Percentiles rank a stretch among this genome's conserved stretches.
phyloP scores from a whole-genome alignment of 2,888 invertebrate species.

The Tetranychus piercei region DNA sequence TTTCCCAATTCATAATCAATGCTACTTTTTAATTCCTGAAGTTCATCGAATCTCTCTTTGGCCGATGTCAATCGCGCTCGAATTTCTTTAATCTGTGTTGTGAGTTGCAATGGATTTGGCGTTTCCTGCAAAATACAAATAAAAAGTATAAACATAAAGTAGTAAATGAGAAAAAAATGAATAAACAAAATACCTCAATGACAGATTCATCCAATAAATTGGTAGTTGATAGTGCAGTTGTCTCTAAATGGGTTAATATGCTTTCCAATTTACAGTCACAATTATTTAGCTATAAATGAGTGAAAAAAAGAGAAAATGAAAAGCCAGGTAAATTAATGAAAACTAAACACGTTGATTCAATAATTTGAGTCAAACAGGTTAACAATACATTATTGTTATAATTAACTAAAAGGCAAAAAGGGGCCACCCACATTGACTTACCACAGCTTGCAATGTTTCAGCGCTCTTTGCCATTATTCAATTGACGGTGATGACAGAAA shows the following conservation, averaged over 20 bases:
- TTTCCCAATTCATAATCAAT: too few relatives aligned
- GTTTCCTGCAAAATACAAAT: too few relatives aligned
- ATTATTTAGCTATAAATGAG: background rate
- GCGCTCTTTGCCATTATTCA: background rate
- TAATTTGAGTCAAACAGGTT: too few relatives aligned
- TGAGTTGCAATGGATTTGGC: too few relatives aligned
- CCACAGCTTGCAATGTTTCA: background rate
- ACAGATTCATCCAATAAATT: background rate
- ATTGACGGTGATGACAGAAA: constrained; percentile 1
- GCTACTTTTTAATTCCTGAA: too few relatives aligned
- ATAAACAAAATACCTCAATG: background rate
- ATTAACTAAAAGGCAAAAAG: background rate
- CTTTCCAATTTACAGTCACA: background rate
- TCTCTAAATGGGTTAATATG: background rate
- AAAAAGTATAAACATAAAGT: background rate
- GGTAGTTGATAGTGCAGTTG: background rate
- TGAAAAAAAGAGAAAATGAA: background rate
- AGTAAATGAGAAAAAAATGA: background rate
- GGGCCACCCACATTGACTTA: background rate
- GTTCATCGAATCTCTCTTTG: too few relatives aligned
- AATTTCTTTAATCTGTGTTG: too few relatives aligned
- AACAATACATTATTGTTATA: background rate
- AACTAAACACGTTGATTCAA: too few relatives aligned
- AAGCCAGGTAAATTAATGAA: background rate
- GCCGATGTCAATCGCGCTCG: too few relatives aligned